phyloP scores from a whole-genome alignment of 2,888 invertebrate genomes.

The Anoplius nigerrimus region DNA sequence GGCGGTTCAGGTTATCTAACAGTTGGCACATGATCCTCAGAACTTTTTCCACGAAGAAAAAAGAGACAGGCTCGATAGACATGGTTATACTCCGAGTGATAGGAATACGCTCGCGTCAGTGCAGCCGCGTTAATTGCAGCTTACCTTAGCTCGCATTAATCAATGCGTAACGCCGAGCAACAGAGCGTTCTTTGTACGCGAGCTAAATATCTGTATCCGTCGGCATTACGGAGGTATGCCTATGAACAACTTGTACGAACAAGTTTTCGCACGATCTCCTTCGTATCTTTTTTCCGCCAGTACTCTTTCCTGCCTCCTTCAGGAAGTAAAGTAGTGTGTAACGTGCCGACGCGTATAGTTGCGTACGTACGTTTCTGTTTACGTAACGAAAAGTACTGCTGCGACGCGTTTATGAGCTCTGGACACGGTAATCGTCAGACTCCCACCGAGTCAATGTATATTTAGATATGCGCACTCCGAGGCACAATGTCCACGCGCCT shows the following conservation, averaged over 20 bases:
- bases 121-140: slow-evolving; percentile 2
- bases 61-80: neutral
- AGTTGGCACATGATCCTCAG: too few species aligned
- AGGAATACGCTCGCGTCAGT: neutral
- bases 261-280: neutral
- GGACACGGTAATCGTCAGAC: neutral
- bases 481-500: too few species aligned
- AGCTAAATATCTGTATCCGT: too few species aligned
- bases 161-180: slow-evolving; percentile 11
- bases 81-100: slow-evolving; percentile 2
- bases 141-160: slow-evolving; percentile 13
- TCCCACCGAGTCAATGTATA: neutral
- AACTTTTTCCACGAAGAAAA: too few species aligned
- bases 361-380: slow-evolving; percentile 29
- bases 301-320: slow-evolving; percentile 23
- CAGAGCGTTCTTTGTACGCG: neutral
- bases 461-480: neutral
- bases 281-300: slow-evolving; percentile 16
- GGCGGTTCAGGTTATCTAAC: too few species aligned
- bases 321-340: neutral
- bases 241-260: too few species aligned
- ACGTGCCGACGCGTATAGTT: slow-evolving; percentile 4
- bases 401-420: slow-evolving; percentile 1
- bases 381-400: slow-evolving; percentile 26
- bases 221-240: neutral